Conservation (phyloP, 1,140 invertebrate species). For the Trachymyrmex septentrionalis region DNA sequence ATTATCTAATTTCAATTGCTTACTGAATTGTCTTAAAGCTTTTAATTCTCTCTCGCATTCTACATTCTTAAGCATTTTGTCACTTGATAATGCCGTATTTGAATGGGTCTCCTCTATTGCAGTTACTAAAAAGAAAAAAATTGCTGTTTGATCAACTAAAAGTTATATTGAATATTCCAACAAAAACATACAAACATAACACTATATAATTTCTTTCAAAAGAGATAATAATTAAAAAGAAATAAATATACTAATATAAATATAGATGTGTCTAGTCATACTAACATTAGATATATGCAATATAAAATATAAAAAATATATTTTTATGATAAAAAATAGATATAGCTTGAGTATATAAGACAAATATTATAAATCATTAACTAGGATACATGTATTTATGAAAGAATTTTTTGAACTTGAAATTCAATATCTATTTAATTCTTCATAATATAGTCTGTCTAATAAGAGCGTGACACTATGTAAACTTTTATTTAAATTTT, state of each 20-base stretch:
- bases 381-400: neutral
- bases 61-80: slow-evolving; percentile 65
- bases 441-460: neutral
- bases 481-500: too few relatives aligned
- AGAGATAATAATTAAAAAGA: slow-evolving; percentile 15
- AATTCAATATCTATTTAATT: neutral
- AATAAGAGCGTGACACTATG: neutral
- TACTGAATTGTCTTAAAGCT: slow-evolving; percentile 85
- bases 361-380: slow-evolving; percentile 15
- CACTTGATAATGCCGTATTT: slow-evolving; percentile 63
- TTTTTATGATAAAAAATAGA: slow-evolving; percentile 26
- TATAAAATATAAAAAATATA: slow-evolving; percentile 15
- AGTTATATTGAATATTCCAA: neutral
- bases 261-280: slow-evolving; percentile 12
- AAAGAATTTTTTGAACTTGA: slow-evolving; percentile 4
- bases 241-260: slow-evolving; percentile 8
- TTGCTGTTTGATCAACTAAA: slow-evolving; percentile 13
- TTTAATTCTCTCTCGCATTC: slow-evolving; percentile 86
- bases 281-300: slow-evolving; percentile 21
- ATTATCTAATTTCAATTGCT: slow-evolving; percentile 88
- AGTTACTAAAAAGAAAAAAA: slow-evolving; percentile 75
- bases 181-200: slow-evolving; percentile 43
- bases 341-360: neutral
- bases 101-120: slow-evolving; percentile 61
- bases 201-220: slow-evolving; percentile 38